Base-by-base conservation (phyloP, 1,140 invertebrate species). In the Leptopilina clavipes region DNA sequence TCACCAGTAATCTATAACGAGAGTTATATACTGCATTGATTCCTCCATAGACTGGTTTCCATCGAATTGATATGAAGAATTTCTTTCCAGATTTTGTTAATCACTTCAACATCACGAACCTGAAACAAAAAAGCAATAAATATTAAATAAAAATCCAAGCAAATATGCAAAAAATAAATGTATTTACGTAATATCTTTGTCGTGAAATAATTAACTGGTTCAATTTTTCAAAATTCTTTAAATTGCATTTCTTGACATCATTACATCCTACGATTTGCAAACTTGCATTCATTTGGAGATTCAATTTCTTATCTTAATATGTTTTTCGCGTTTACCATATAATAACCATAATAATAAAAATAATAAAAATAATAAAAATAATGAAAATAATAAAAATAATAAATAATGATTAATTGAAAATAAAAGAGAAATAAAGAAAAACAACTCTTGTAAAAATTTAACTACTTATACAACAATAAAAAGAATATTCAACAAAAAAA, bases 241-340 rank as follows among this genome's bases (percentile, higher is more conserved):
- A n/a, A 56, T 19, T 56, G 52, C 17, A 19, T 11, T 18, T 17
- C 18, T 17, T 9, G 3, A n/a, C n/a, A 56, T 56, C 52, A 25
- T 31, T 25, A 65, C 19, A 14, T 25, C 25, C 56, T 65, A 31
- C 56, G 22, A 25, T 65, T 65, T 65, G 56, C 25, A 25, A 65
- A 65, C 8, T 19, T 10, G 56, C 56, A 9, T 65, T 65, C 10
- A 65, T 65, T 65, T 65, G 25, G 6, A 31, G 14, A 22, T 65
- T 25, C 12, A 65, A 25, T 65, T 65, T 65, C 56, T 65, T 65
- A 65, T 65, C 56, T 65, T 6, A 65, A 65, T 65, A 11, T 65
- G 22, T 19, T 25, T 12, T 10, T 9, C 1, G 19, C 9, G 12
- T 65, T 25, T 65, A 65, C 56, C 11, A 25, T 10, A 25, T 31